Base-by-base conservation (phyloP, 2,888 invertebrate species). In the Myopa tessellatipennis region DNA sequence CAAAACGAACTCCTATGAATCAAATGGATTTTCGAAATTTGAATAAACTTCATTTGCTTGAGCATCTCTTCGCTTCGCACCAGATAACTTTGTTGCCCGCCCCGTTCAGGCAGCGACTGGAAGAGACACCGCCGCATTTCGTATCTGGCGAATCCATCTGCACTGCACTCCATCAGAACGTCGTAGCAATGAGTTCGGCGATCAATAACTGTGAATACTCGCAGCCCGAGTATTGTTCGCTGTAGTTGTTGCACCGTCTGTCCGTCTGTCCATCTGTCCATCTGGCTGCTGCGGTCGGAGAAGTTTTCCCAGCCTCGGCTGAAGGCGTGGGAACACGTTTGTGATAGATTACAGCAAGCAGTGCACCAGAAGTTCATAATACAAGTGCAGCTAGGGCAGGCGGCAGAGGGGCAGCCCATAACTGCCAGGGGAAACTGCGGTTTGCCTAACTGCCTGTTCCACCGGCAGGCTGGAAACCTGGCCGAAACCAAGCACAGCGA, bases 301-400 rank as follows among this genome's bases (percentile, higher is more conserved):
- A 4, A 65, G 65, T 65, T 65, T 65, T 65, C 65, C 38, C 65
- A 65, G 65, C 65, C 38, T 34, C 65, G 12, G 55, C 52, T 70
- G 70, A 70, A 52, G 70, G 70, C 70, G 70, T 70, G 70, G 70
- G 70, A 70, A 70, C 36, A 10, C 55, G 70, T 55, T 70, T 70
- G 70, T 55, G 52, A 70, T 52, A 52, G 70, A 73, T 73, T 73
- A 65, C 38, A 34, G 65, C 14, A 7, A 65, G 1, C 36, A 38
- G 65, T 10, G 65, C 38, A 36, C 14, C 34, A 18, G 34, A 34
- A 36, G 63, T 26, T 34, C 36, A 38, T 38, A 34, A 14, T 36
- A 36, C 65, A 65, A 65, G 65, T 65, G 65, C 65, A 55, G 16
- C 14, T 12, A 1, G 6, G 55, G n/a, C 55, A 6, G 55, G 0